Conservation (phyloP, 2,797 vertebrate genomes). For the Danio kyathit region DNA sequence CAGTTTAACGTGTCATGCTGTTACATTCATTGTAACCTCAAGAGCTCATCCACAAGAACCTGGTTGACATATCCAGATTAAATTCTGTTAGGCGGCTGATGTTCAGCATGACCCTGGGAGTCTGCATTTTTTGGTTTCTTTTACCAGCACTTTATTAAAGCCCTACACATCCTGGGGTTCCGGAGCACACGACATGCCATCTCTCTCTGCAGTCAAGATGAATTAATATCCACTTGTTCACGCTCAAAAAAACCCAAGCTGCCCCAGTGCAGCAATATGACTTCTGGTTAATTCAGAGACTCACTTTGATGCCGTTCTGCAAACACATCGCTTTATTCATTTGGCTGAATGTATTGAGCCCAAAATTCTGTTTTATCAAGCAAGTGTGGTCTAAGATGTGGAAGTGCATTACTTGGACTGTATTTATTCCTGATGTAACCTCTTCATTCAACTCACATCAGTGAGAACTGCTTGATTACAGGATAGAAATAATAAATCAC, state of each 20-base stretch:
- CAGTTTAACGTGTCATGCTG: neutral
- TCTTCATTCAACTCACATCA: no score
- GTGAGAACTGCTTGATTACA: no score
- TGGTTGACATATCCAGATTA: constrained; percentile 50
- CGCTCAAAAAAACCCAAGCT: neutral
- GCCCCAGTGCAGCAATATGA: neutral
- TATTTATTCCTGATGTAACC: neutral
- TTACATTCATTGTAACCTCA: constrained; percentile 44
- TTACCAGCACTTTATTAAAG: constrained; percentile 39
- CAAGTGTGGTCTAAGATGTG: neutral
- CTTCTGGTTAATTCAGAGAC: neutral
- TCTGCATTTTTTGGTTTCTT: constrained; percentile 33
- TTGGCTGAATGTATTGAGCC: neutral
- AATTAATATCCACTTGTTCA: constrained; percentile 53
- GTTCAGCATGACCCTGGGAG: constrained; percentile 42
- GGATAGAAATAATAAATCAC: no score
- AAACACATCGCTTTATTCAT: constrained; percentile 9
- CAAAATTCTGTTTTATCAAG: neutral
- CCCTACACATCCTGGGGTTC: constrained; percentile 24
- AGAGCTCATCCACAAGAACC: constrained; percentile 53
- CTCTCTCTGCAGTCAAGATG: constrained; percentile 46
- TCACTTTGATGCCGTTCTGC: constrained; percentile 11
- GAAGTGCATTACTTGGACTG: no score
- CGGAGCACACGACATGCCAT: constrained; percentile 13
- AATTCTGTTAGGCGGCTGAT: constrained; percentile 62